phyloP scores from a whole-genome alignment of 2,888 invertebrate genomes.

The Netelia melanura region DNA sequence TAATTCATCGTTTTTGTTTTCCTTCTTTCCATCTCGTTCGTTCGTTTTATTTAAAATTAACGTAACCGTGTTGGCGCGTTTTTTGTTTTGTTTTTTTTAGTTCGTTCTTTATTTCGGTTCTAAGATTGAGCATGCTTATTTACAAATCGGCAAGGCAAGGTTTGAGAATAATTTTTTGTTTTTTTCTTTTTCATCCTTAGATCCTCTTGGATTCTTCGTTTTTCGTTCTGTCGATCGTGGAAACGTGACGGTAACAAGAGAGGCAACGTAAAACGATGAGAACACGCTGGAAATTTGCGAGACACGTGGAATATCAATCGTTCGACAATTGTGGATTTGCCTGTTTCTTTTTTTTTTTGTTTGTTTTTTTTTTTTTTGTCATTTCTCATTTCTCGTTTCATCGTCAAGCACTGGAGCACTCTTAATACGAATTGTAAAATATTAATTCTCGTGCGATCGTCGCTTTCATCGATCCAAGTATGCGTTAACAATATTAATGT shows the following conservation, averaged over 20 bases:
- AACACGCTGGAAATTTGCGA: not conserved
- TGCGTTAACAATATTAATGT: slow-evolving; percentile 44
- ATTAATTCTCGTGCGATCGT: slow-evolving; percentile 59
- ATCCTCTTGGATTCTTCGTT: not conserved
- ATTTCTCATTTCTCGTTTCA: not conserved
- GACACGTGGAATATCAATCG: no score
- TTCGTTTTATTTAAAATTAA: slow-evolving; percentile 54
- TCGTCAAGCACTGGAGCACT: slow-evolving; percentile 67
- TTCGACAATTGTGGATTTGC: no score
- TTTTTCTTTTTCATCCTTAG: slow-evolving; percentile 62
- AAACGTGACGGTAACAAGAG: slow-evolving; percentile 25
- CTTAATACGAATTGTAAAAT: slow-evolving; percentile 70
- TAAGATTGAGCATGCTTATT: slow-evolving; percentile 83
- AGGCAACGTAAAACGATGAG: slow-evolving; percentile 10
- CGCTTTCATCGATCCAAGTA: slow-evolving; percentile 29
- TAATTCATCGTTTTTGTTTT: not conserved
- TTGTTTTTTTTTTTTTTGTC: not conserved
- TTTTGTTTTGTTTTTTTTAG: not conserved
- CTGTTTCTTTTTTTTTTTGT: no score
- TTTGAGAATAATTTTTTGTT: slow-evolving; percentile 72
- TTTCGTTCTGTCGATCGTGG: slow-evolving; percentile 18
- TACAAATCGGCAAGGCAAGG: slow-evolving; percentile 82
- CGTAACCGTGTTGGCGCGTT: slow-evolving; percentile 71
- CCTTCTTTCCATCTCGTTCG: slow-evolving; percentile 30
- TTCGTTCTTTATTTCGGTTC: slow-evolving; percentile 70